Conservation (phyloP, 1,140 invertebrate genomes). For the Leptopilina boulardi region DNA sequence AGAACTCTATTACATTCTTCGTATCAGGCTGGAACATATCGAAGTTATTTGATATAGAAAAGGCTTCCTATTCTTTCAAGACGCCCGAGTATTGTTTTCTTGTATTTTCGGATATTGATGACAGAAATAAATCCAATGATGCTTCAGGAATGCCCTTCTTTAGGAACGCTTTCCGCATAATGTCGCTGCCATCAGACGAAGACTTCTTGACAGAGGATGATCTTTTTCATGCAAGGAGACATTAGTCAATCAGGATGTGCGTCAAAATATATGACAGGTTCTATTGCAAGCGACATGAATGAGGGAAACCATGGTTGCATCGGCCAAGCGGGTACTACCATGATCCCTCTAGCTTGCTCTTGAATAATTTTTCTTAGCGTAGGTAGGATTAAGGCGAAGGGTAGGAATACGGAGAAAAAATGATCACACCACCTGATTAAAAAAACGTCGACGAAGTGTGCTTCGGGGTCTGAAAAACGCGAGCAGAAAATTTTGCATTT, state of each 20-base stretch:
- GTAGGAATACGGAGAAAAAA: constrained; percentile 40
- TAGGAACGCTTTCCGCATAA: constrained; percentile 31
- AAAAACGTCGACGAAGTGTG: constrained; percentile 33
- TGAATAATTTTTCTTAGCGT: constrained; percentile 8
- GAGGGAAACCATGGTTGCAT: constrained; percentile 18
- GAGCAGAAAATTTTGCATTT: constrained; percentile 40
- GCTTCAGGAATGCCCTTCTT: constrained; percentile 5
- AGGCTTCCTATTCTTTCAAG: constrained; percentile 34
- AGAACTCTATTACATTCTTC: constrained; percentile 22
- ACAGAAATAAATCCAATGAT: constrained; percentile 8
- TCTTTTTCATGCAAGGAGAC: constrained; percentile 40
- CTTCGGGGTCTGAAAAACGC: background rate
- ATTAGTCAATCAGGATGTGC: constrained; percentile 35
- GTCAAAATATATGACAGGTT: constrained; percentile 24
- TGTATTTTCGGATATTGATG: constrained; percentile 28
- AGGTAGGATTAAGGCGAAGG: constrained; percentile 36
- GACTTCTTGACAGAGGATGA: constrained; percentile 27
- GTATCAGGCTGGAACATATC: background rate
- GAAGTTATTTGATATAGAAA: background rate
- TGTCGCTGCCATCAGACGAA: constrained; percentile 37
- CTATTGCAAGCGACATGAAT: background rate
- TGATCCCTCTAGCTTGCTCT: constrained; percentile 1
- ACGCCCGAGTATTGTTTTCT: constrained; percentile 28
- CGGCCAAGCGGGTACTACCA: constrained; percentile 13
- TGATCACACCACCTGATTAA: constrained; percentile 33